Conservation (phyloP, 2,888 invertebrate genomes). For the Zele albiditarsus region DNA sequence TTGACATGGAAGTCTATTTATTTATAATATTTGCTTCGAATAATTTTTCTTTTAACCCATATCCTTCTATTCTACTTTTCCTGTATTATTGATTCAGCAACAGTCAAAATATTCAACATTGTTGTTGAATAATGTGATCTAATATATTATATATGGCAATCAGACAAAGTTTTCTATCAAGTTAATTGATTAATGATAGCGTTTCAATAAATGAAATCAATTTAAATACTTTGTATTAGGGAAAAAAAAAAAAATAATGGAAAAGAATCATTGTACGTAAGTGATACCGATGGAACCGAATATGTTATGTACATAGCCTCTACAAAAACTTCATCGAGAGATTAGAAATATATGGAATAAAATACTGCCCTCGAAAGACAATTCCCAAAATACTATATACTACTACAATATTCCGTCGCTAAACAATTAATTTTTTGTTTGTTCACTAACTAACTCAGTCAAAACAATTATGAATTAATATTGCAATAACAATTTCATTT, state of each 20-base stretch:
- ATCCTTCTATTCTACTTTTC: not conserved
- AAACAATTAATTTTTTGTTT: slow-evolving; percentile 25
- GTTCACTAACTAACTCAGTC: slow-evolving; percentile 41
- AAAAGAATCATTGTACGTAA: not conserved
- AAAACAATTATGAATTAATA: slow-evolving; percentile 29
- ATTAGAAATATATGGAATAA: not conserved
- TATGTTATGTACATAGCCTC: slow-evolving; percentile 1
- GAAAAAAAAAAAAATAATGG: too few species aligned
- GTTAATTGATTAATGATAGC: not conserved
- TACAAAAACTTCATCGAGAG: not conserved
- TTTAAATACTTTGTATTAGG: not conserved
- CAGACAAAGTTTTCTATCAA: not conserved
- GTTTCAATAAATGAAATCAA: not conserved
- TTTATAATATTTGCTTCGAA: not conserved
- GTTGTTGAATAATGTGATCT: not conserved
- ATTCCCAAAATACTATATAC: slow-evolving; percentile 6
- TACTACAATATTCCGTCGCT: slow-evolving; percentile 8
- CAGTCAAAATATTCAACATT: not conserved
- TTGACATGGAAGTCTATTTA: not conserved
- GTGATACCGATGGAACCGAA: not conserved
- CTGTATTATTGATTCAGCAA: slow-evolving; percentile 2
- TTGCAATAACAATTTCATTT: slow-evolving; percentile 10
- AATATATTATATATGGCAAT: not conserved
- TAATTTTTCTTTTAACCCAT: not conserved
- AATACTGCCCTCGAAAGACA: slow-evolving; percentile 1